A percentile compares a stretch with the other conserved stretches of the same genome.
These are phyloP conservation scores for Steinernema khuongi DNA, from an alignment of 1,140 invertebrate genomes.

Conservation along the genomic window DNA sequence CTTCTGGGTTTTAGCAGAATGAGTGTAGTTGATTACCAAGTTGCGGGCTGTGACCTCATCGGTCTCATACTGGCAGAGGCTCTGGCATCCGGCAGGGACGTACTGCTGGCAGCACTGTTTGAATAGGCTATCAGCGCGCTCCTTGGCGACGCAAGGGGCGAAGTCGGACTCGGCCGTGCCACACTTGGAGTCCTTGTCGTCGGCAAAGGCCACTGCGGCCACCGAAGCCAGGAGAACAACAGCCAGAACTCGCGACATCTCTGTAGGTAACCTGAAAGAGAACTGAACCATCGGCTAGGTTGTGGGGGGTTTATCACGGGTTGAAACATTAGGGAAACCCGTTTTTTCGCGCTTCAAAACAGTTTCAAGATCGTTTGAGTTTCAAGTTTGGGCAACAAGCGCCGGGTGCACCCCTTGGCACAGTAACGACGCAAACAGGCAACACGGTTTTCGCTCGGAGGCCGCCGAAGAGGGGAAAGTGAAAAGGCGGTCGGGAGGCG, in stretches of 20 bases:
- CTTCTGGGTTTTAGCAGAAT: background rate
- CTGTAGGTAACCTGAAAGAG: no score
- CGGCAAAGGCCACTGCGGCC: background rate
- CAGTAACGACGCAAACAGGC: no score
- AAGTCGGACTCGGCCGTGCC: constrained; percentile 22
- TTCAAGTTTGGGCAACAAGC: background rate
- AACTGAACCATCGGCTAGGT: no score
- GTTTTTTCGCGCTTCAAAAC: constrained; percentile 2
- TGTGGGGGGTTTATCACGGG: no score
- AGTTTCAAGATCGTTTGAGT: background rate
- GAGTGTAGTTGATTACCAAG: constrained; percentile 23
- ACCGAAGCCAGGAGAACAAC: background rate
- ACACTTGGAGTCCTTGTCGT: background rate
- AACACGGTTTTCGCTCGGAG: no score
- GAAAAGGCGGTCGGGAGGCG: background rate
- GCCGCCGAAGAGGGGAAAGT: no score
- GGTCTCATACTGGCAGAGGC: constrained; percentile 36
- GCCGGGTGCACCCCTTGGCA: no score
- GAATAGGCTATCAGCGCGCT: constrained; percentile 38
- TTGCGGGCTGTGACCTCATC: constrained; percentile 33
- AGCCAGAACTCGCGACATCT: background rate
- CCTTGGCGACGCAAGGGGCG: constrained; percentile 34
- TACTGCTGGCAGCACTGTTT: constrained; percentile 36
- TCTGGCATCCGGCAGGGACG: constrained; percentile 37
- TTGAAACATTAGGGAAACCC: no score